Base-by-base conservation (phyloP, 30 jellyfish, hydroid and myxozoan species). In the Pseudorhiza aurosa region DNA sequence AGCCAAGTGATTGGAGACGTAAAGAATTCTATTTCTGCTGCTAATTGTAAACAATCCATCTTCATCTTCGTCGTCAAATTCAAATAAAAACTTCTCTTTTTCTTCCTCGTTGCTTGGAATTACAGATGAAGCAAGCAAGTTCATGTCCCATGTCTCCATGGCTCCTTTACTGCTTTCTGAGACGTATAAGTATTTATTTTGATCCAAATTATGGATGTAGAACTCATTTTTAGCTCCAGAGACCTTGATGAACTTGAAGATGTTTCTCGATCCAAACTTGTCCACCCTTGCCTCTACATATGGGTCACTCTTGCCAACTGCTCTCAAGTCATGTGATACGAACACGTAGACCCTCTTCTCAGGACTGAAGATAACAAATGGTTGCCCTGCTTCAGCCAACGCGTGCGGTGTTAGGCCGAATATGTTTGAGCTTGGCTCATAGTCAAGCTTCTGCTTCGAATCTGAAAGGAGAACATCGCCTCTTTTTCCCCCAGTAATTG, bases 241-340 rank as follows among this genome's bases (percentile, higher is more conserved):
- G 14, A 44, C 59, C 18, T 35, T 31, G 36, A 17, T 17, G 4
- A 64, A 44, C 57, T 32, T 32, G 49, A 64, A 64, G 19, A 64
- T 14, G 40, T 64, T 64, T 30, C 59, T 35, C 30, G 55, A 40
- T 17, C 77, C 77, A 33, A 32, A 40, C 12, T 44, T 40, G 42
- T 26, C 77, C 12, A 30, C 21, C 25, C 77, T 64, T 22, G 77
- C 77, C 37, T 64, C 59, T 2, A 64, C 77, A 21, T 64, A 64
- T 22, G 55, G 30, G 18, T 64, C 57, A 3, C 32, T 40, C 11
- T 64, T 31, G 4, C 32, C 77, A 40, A 35, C 32, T 35, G 15
- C 77, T n/a, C 57, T 64, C 59, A 35, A 14, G 59, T 64, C 77
- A 32, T 64, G 59, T 7, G 77, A 64, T 19, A 64, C 77, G 51